Percentiles rank a stretch among this genome's conserved stretches.
phyloP scores from a whole-genome alignment of 2,797 vertebrate genomes.

The Helostoma temminkii region DNA sequence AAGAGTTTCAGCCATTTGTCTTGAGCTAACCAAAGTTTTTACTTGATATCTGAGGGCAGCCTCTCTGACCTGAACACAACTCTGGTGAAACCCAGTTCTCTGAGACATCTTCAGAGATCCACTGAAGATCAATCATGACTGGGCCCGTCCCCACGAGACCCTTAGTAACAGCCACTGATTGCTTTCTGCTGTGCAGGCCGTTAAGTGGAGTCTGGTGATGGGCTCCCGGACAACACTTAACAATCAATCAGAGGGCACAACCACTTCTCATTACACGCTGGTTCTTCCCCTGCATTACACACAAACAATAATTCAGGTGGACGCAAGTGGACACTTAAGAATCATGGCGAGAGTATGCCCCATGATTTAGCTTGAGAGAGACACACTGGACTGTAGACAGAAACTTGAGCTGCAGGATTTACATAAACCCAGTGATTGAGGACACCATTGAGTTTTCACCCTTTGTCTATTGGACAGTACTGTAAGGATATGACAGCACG shows the following conservation, averaged over 20 bases:
- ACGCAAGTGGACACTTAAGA: conserved; percentile 85
- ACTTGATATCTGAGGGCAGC: conserved; percentile 55
- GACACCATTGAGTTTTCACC: conserved; percentile 52
- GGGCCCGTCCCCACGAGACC: conserved; percentile 83
- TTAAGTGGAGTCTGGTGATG: conserved; percentile 86
- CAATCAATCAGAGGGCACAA: conserved; percentile 87
- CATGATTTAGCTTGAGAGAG: conserved; percentile 72
- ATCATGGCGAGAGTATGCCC: conserved; percentile 73
- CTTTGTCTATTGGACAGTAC: conserved; percentile 53
- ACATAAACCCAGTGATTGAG: conserved; percentile 71
- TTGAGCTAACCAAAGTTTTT: conserved; percentile 57
- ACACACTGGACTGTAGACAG: conserved; percentile 55
- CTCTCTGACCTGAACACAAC: conserved; percentile 62
- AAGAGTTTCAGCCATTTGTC: conserved; percentile 12
- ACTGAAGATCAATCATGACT: conserved; percentile 85
- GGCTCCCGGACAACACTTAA: conserved; percentile 89
- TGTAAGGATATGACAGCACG: conserved; percentile 20
- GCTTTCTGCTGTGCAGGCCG: conserved; percentile 85
- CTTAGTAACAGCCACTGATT: conserved; percentile 88
- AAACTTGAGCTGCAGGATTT: conserved; percentile 71
- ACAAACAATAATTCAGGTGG: conserved; percentile 88
- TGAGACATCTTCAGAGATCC: conserved; percentile 81
- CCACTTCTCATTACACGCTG: conserved; percentile 77
- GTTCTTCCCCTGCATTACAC: conserved; percentile 79
- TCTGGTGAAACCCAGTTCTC: conserved; percentile 72